These are phyloP conservation scores for Erebia epiphron DNA, from an alignment of 2,888 invertebrate species.

Conservation along the genomic window DNA sequence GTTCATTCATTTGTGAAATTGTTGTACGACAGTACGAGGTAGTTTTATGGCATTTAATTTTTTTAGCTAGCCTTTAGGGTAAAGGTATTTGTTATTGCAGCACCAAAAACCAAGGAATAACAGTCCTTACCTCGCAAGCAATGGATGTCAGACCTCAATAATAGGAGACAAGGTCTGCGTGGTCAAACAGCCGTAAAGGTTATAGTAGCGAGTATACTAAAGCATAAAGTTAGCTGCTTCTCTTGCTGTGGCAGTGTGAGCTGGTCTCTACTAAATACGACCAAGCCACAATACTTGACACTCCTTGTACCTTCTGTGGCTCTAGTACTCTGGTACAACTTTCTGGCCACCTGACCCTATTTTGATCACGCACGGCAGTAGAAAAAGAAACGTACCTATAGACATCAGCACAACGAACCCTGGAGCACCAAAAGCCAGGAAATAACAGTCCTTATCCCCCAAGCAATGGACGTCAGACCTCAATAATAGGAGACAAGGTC, in stretches of 20 bases:
- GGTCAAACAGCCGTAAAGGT: too few relatives aligned
- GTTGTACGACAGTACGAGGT: background rate
- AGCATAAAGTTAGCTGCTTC: too few relatives aligned
- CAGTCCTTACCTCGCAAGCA: too few relatives aligned
- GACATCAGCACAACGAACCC: constrained; percentile 88
- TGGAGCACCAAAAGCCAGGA: constrained; percentile 90
- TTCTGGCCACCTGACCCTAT: too few relatives aligned
- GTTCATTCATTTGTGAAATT: constrained; percentile 6
- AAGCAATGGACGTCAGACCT: constrained; percentile 86
- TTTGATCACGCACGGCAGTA: background rate
- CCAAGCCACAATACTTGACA: constrained; percentile 51
- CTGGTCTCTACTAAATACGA: too few relatives aligned
- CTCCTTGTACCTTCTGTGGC: too few relatives aligned
- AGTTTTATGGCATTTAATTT: background rate
- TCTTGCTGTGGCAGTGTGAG: too few relatives aligned
- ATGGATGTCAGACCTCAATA: too few relatives aligned
- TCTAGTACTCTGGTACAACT: background rate
- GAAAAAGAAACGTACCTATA: constrained; percentile 77
- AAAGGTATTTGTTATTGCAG: background rate
- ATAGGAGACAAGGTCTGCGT: too few relatives aligned
- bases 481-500: constrained; percentile 87
- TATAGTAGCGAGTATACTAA: too few relatives aligned
- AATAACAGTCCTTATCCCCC: constrained; percentile 86
- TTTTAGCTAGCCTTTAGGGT: background rate
- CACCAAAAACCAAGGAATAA: too few relatives aligned